These are phyloP conservation scores for Mionectes olivaceus DNA, from an alignment of 2,797 vertebrate genomes.

Conservation along the genomic window DNA sequence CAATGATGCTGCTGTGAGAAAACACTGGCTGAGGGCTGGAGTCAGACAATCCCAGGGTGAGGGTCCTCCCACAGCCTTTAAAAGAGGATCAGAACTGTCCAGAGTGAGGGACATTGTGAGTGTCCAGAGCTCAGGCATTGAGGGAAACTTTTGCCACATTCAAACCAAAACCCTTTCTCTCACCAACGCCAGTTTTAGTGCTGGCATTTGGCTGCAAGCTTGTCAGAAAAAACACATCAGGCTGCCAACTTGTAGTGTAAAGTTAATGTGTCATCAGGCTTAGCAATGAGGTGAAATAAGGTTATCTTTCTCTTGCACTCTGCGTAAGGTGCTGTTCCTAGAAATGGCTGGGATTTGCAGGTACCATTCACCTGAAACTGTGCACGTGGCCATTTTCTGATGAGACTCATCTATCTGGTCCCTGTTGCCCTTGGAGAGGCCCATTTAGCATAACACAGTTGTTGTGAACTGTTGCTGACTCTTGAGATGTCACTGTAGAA, in stretches of 20 bases:
- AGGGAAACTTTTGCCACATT: not conserved
- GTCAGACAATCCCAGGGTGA: not conserved
- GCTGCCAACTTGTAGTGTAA: not conserved
- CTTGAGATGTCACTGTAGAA: not conserved
- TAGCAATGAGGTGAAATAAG: too few species aligned
- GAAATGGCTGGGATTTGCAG: not conserved
- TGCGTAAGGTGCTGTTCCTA: not conserved
- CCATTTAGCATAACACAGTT: not conserved
- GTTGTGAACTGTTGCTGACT: not conserved
- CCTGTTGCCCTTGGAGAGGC: not conserved
- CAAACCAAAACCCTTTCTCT: not conserved
- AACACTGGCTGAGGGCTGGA: not conserved
- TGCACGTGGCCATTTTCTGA: not conserved
- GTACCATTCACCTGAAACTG: not conserved
- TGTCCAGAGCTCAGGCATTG: not conserved
- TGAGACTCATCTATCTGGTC: not conserved
- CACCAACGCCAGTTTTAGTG: not conserved
- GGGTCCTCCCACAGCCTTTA: not conserved
- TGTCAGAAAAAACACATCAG: not conserved
- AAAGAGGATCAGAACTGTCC: not conserved
- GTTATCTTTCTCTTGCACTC: not conserved
- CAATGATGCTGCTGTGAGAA: not conserved
- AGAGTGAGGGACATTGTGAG: not conserved
- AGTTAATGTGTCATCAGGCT: too few species aligned
- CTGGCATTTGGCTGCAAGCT: not conserved